Conservation (phyloP, 2,113 vertebrate species). For the Psilopsiagon aymara region DNA sequence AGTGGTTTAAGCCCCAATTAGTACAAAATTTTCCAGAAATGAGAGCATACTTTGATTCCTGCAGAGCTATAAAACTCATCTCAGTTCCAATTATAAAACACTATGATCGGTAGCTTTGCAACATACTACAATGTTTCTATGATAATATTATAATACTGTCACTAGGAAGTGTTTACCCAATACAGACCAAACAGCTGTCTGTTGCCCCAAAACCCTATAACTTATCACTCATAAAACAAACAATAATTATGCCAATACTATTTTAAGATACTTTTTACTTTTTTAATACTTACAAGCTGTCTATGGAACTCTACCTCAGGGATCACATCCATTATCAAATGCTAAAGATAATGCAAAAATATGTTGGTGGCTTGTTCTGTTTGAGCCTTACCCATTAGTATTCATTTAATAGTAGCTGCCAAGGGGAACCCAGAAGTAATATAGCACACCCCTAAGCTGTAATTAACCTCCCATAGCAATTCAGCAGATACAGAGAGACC, state of each 20-base stretch:
- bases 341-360: neutral
- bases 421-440: neutral
- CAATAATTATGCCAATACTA: neutral
- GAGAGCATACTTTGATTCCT: slow-evolving; percentile 30
- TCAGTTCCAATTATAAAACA: slow-evolving; percentile 21
- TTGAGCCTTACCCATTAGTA: neutral
- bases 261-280: neutral
- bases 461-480: neutral
- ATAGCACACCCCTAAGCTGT: neutral
- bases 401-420: neutral
- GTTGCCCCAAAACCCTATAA: neutral
- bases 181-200: neutral
- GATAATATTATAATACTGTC: neutral
- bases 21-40: slow-evolving; percentile 10
- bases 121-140: neutral
- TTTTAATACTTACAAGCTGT: neutral
- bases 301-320: neutral
- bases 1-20: neutral
- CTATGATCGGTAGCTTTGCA: neutral
- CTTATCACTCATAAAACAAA: neutral
- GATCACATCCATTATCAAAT: neutral
- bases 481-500: neutral
- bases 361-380: neutral
- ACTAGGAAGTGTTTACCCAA: neutral
- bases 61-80: slow-evolving; percentile 34